phyloP scores from a whole-genome alignment of 2,113 vertebrate species.

The Phyllopteryx taeniolatus region DNA sequence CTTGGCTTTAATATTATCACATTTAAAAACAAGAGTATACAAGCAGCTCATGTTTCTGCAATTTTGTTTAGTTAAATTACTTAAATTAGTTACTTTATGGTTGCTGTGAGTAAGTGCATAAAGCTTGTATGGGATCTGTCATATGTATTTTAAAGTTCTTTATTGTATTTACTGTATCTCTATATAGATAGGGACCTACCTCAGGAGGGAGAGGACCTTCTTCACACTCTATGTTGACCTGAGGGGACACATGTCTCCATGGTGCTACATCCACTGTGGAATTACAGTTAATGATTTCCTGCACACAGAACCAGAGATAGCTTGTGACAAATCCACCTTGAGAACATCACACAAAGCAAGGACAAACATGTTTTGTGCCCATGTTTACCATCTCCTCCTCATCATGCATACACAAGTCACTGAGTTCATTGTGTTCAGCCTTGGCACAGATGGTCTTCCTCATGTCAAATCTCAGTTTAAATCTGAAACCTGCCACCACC shows the following conservation, averaged over 20 bases:
- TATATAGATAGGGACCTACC: neutral
- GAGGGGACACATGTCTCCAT: slow-evolving; percentile 67
- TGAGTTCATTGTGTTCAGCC: slow-evolving; percentile 70
- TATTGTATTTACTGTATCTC: too few relatives aligned
- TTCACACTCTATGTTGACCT: slow-evolving; percentile 64
- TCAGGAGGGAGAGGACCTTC: slow-evolving; percentile 6
- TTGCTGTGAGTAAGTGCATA: too few relatives aligned
- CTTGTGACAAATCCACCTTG: too few relatives aligned
- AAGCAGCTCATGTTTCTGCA: too few relatives aligned
- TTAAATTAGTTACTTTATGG: too few relatives aligned
- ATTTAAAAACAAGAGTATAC: too few relatives aligned
- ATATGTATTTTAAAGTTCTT: too few relatives aligned
- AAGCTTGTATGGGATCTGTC: too few relatives aligned
- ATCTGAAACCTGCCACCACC: slow-evolving; percentile 83
- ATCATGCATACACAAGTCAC: slow-evolving; percentile 67
- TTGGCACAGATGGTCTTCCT: slow-evolving; percentile 84
- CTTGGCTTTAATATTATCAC: too few relatives aligned
- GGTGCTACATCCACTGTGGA: slow-evolving; percentile 72
- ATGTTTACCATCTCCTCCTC: slow-evolving; percentile 68
- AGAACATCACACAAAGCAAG: neutral
- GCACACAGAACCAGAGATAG: slow-evolving; percentile 15
- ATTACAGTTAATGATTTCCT: slow-evolving; percentile 75
- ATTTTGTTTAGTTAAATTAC: too few relatives aligned
- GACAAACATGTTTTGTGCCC: neutral
- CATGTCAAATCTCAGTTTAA: slow-evolving; percentile 73